Conservation (phyloP, 1,140 invertebrate genomes). For the Cotesia vestalis region DNA sequence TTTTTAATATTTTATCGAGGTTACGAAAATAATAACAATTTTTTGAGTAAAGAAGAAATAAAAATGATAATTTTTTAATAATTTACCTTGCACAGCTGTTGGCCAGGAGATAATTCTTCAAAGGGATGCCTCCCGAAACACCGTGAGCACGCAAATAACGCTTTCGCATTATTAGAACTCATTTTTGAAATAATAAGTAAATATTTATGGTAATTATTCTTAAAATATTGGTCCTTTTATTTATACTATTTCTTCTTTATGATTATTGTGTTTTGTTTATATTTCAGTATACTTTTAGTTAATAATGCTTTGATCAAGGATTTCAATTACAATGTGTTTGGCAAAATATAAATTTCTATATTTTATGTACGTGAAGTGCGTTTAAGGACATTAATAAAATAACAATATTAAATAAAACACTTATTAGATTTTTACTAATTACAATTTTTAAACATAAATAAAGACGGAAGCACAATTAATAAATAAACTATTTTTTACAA, state of each 20-base stretch:
- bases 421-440: constrained; percentile 11
- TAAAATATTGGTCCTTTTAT: constrained; percentile 1
- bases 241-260: neutral
- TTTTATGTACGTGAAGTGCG: neutral
- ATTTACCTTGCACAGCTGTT: constrained; percentile 94
- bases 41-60: constrained; percentile 8
- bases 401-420: neutral
- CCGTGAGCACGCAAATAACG: constrained; percentile 92
- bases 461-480: constrained; percentile 21
- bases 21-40: neutral
- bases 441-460: neutral
- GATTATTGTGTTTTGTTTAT: too few relatives aligned
- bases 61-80: constrained; percentile 33
- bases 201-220: neutral
- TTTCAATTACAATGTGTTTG: neutral
- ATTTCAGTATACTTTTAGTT: too few relatives aligned
- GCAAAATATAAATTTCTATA: neutral
- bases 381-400: constrained; percentile 5
- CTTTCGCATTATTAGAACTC: constrained; percentile 65
- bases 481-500: constrained; percentile 17
- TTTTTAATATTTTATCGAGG: constrained; percentile 2
- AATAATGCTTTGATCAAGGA: too few relatives aligned
- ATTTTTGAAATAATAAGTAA: constrained; percentile 43
- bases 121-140: constrained; percentile 95
- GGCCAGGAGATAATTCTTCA: constrained; percentile 92